phyloP scores from a whole-genome alignment of 2,113 vertebrate genomes.

The Sander vitreus region DNA sequence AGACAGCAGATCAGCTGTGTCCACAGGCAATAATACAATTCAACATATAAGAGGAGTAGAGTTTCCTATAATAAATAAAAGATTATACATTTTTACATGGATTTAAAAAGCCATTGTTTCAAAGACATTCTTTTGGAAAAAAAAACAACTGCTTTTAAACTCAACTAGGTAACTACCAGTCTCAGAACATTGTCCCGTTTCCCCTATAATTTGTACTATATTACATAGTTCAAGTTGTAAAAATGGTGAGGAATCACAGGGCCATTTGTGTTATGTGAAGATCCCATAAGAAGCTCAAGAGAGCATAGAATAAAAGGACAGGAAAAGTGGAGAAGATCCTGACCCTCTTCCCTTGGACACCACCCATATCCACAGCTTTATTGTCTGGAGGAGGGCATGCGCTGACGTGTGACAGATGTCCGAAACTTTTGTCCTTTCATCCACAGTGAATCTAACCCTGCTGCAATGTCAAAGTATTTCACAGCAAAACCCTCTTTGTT shows the following conservation, averaged over 20 bases:
- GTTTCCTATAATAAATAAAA: neutral
- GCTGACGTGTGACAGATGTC: conserved; percentile 64
- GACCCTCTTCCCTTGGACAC: conserved; percentile 33
- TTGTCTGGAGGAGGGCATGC: conserved; percentile 53
- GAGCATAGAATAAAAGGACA: conserved; percentile 17
- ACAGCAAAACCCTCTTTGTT: conserved; percentile 3
- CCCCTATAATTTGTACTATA: neutral
- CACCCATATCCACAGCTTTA: conserved; percentile 12
- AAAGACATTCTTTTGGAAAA: neutral
- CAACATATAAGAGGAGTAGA: neutral
- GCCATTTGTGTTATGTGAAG: conserved; percentile 4
- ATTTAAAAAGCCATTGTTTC: neutral
- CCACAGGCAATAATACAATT: neutral
- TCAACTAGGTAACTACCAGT: neutral
- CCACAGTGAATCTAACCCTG: conserved; percentile 24
- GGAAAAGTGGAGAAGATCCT: conserved; percentile 43
- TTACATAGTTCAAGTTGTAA: neutral
- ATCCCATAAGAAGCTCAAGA: conserved; percentile 5
- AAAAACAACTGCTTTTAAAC: neutral
- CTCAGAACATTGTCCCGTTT: neutral
- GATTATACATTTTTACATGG: neutral
- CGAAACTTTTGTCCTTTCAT: conserved; percentile 41
- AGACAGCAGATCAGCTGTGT: neutral
- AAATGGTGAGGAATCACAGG: neutral
- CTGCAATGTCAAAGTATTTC: conserved; percentile 36